A percentile compares a stretch with the other conserved stretches of the same genome.
Evolutionary conservation across 2,113 vertebrate species (phyloP).

Genomic region (Protobothrops flavoviridis): DNA sequence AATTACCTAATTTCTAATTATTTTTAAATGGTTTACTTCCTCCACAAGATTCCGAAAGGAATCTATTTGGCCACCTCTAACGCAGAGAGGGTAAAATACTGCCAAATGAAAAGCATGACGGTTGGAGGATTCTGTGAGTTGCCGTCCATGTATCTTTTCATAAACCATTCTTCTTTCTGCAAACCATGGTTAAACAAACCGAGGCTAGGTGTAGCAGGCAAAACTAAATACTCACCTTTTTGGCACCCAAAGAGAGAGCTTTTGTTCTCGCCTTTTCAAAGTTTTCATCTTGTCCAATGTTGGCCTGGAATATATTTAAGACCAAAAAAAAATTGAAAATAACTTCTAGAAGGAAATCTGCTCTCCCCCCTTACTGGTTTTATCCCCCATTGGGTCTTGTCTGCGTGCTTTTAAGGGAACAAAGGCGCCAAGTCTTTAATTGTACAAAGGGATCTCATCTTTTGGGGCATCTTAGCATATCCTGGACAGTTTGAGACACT

Average conservation of each 20-base stretch:
- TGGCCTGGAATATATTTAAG: constrained; percentile 73
- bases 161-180: not conserved
- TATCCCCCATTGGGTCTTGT: too few species aligned
- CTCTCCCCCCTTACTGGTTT: too few species aligned
- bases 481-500: too few species aligned
- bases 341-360: not conserved
- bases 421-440: not conserved
- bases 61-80: too few species aligned
- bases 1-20: too few species aligned
- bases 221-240: constrained; percentile 78
- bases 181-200: not conserved
- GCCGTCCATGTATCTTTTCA: too few species aligned
- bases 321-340: not conserved
- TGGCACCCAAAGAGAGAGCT: constrained; percentile 83
- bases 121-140: too few species aligned
- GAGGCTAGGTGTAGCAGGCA: not conserved
- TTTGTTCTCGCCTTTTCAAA: constrained; percentile 90
- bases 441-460: not conserved
- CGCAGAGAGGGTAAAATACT: too few species aligned
- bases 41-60: too few species aligned
- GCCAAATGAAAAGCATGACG: too few species aligned
- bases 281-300: constrained; percentile 94
- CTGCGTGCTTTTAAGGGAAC: not conserved
- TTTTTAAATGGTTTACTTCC: too few species aligned
- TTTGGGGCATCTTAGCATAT: not conserved